Evolutionary conservation across 2,113 vertebrate species (phyloP), one percentile per base, ranked within the genome.

Genomic region (Lagenorhynchus albirostris): DNA sequence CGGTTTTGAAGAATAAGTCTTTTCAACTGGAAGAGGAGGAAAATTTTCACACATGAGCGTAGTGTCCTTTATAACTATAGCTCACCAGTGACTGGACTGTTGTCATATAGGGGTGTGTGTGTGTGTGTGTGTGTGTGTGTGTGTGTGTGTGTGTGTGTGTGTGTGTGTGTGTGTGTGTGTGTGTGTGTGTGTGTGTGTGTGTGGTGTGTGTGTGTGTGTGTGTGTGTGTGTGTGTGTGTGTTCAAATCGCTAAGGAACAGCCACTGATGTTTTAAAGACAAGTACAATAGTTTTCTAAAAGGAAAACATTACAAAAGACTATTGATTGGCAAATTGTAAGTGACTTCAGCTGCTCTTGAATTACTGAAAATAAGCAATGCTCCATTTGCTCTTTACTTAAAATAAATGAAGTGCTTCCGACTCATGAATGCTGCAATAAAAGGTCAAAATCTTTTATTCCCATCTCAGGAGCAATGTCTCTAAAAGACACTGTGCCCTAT

Each of bases 381-480:
- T 97, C 77, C 83, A 86, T 91, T 95, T 91, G 93, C 41, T 94
- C 63, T 93, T 93, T 93, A 93, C 85, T 55, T 93, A 93, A 95
- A 95, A 94, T 91, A 96, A 97, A 94, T 93, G 71, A 96, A 96
- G 33, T 81, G 89, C 89, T 89, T 89, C 90, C 44, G 14, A 81
- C 65, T 95, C 63, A n/a, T 58, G 92, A 95, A 90, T 36, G 50
- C 33, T 50, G 23, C 77, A 76, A 36, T 77, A 55, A 96, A 98
- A 98, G 89, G 79, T 97, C 94, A 97, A 79, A 94, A 94, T 94
- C 15, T 80, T 89, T 89, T 58, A 55, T 87, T 96, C 26, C 13
- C 21, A 47, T 96, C 53, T 96, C 91, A 91, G 68, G 17, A 95
- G 21, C 47, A 80, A 86, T 70, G 63, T 70, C 89, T 87, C 67